These are phyloP conservation scores for Sardinella longiceps DNA, from an alignment of 2,797 vertebrate species.

Conservation along the genomic window DNA sequence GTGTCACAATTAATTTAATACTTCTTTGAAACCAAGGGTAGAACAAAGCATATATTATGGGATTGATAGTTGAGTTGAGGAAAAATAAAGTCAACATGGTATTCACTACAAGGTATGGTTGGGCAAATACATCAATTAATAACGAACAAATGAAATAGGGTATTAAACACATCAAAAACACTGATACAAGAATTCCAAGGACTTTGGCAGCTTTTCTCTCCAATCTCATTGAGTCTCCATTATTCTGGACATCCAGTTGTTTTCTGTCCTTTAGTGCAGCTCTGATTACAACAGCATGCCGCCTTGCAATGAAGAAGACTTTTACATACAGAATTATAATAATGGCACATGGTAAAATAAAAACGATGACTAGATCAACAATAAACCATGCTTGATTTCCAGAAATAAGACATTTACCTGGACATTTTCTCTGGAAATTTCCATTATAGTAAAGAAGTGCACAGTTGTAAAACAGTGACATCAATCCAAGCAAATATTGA, in stretches of 20 bases:
- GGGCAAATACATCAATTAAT: neutral
- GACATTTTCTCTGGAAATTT: neutral
- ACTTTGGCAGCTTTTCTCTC: neutral
- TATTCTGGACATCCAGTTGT: neutral
- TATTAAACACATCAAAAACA: constrained; percentile 19
- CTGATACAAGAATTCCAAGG: neutral
- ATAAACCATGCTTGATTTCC: neutral
- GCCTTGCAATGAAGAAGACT: neutral
- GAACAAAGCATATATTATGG: neutral
- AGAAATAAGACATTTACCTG: neutral
- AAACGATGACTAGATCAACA: constrained; percentile 25
- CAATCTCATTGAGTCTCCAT: neutral
- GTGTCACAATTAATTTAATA: neutral
- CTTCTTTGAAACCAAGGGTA: constrained; percentile 4
- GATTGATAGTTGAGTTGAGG: neutral
- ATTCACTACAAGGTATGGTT: neutral
- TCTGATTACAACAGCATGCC: neutral
- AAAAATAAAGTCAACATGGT: neutral
- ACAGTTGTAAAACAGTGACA: constrained; percentile 14
- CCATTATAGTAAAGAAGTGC: neutral
- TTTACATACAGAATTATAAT: neutral
- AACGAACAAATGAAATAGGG: neutral
- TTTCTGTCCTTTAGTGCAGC: neutral
- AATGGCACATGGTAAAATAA: constrained; percentile 25
- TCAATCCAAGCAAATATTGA: neutral